Conservation (phyloP, 2,888 invertebrate species). For the Tipula lateralis region DNA sequence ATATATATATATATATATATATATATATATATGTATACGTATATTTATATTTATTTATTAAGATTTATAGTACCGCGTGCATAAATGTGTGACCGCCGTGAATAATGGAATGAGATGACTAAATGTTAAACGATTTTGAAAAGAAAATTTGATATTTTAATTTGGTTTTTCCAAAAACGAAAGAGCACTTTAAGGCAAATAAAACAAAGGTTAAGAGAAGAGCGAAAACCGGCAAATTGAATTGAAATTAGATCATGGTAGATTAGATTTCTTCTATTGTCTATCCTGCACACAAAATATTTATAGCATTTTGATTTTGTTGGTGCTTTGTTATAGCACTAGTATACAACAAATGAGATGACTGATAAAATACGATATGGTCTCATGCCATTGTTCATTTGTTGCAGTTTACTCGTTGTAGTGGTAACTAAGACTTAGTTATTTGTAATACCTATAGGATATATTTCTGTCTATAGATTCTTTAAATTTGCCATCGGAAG, state of each 20-base stretch:
- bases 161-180: not conserved
- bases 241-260: constrained; percentile 19
- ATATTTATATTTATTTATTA: no score
- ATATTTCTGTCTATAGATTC: no score
- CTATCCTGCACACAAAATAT: not conserved
- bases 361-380: no score
- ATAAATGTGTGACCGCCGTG: not conserved
- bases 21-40: no score
- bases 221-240: not conserved
- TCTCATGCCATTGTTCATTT: no score
- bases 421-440: no score
- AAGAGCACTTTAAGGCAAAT: not conserved
- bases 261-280: not conserved
- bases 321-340: not conserved
- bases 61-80: no score
- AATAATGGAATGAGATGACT: not conserved
- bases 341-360: not conserved
- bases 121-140: not conserved
- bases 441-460: no score
- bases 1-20: no score
- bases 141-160: not conserved
- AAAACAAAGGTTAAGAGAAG: not conserved
- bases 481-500: no score
- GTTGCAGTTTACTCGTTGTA: no score
- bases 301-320: not conserved